Percentiles rank a stretch among this genome's conserved stretches.
These are phyloP conservation scores for Lasius fuliginosus DNA, from an alignment of 2,888 invertebrate genomes.

Conservation along the genomic window DNA sequence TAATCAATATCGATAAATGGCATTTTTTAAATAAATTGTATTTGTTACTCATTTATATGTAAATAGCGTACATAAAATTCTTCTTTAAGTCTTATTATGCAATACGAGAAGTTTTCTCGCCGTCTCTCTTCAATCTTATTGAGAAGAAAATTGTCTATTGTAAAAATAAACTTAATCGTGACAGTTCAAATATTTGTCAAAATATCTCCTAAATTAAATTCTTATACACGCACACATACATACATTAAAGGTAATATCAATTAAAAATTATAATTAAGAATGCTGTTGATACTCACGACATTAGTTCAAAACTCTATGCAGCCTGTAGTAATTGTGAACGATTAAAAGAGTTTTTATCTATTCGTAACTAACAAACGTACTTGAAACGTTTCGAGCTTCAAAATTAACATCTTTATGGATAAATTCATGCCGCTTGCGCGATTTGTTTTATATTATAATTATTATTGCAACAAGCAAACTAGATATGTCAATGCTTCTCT, in stretches of 20 bases:
- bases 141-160: not conserved
- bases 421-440: not conserved
- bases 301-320: not conserved
- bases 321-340: not conserved
- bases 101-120: not conserved
- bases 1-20: not conserved
- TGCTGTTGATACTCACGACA: not conserved
- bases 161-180: conserved; percentile 28
- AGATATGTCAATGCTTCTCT: not conserved
- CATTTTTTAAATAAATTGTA: not conserved
- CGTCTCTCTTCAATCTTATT: not conserved
- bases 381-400: not conserved
- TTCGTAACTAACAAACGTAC: not conserved
- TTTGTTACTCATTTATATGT: not conserved
- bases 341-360: not conserved
- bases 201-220: not conserved
- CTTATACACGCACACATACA: not conserved
- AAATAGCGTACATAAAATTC: conserved; percentile 8
- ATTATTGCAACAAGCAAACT: not conserved
- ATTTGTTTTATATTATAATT: conserved; percentile 18
- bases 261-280: not conserved
- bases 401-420: not conserved
- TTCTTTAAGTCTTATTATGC: not conserved
- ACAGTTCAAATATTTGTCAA: not conserved
- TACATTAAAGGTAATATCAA: not conserved